Base-by-base conservation (phyloP, 2,888 invertebrate species). In the Agrenia bidenticulata region DNA sequence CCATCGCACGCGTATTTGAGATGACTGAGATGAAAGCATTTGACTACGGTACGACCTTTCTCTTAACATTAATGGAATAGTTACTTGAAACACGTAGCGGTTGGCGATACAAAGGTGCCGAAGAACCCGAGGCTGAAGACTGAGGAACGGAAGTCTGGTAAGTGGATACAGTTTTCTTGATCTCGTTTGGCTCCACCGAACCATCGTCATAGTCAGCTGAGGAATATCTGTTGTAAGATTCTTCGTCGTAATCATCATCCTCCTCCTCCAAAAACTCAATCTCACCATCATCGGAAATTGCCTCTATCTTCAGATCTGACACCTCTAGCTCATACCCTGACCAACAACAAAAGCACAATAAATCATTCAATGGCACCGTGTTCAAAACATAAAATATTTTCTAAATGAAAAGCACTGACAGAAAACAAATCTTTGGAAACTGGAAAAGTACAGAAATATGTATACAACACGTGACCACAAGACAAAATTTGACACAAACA, bases 331-430 rank as follows among this genome's bases (percentile, higher is more conserved):
- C 67, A 67, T 65, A 67, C 61, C 70, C 73, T 73, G 67, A 70
- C 69, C 73, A 73, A 73, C 64, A 70, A 73, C 65, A 70, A 73
- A 73, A 73, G 72, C 72, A 72, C 60, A 70, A 58, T 45, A 58
- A 58, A 58, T 58, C 21, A 51, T 17, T 23, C 51, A 51, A 23
- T 24, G 61, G n/a, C 19, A 19, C 5, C 15, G 45, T 17, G 19
- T 45, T 45, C 32, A 45, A 45, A 45, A 45, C 45, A 45, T 19
- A 45, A 45, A 15, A 15, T n/a, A n/a, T n/a, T 45, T 45, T 32
- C 7, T n/a, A 45, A 17, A 5, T 45, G 45, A 5, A 45, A 45
- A 45, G 5, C 5, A 17, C 5, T 45, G 19, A 45, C 5, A 45
- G 7, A 45, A 45, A 45, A 7, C 5, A 32, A 32, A 32, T n/a